Base-by-base conservation (phyloP, 2,113 vertebrate genomes). In the Rallus limicola region DNA sequence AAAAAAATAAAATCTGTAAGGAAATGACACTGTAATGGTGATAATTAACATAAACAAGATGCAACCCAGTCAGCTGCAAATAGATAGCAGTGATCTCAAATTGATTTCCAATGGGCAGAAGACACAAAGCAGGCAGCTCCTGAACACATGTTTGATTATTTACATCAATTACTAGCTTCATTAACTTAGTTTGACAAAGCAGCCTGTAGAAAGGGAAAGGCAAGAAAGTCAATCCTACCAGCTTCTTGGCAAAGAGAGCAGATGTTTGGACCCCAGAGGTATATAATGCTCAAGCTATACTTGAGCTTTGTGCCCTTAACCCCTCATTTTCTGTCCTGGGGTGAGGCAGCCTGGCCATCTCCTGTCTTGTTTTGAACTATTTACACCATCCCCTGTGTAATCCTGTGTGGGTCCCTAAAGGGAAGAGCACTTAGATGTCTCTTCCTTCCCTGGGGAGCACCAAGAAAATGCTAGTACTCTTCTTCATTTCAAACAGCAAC, bases 11-110 rank as follows among this genome's bases (percentile, higher is more conserved):
- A 52, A 46, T 46, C 50, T 19, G 52, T 9, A 23, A n/a, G 44
- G 28, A 85, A 94, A 92, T 88, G 63, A 82, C 20, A 48, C 17
- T 6, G 17, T 48, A 74, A 86, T 58, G 40, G 15, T 58, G 40
- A 31, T 63, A 52, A 93, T 90, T 60, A 83, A 70, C 38, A 76
- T 58, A 44, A 95, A 84, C 16, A 87, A 77, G 58, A 69, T 72
- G 21, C 40, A 77, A 83, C n/a, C 13, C 63, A 52, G 63, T 63
- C 85, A 74, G n/a, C 18, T 88, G 34, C 42, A 95, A 76, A 75
- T 4, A 79, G 75, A 50, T 23, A 88, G 28, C 36, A 68, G 11
- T 48, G 71, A 83, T 92, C 17, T 38, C 56, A 83, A 53, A 82
- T 44, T 94, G 68, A 67, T 90, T 93, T 90, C 76, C 71, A 86